Evolutionary conservation across 2,797 vertebrate genomes (phyloP).

Genomic region (Sebastes itinus): DNA sequence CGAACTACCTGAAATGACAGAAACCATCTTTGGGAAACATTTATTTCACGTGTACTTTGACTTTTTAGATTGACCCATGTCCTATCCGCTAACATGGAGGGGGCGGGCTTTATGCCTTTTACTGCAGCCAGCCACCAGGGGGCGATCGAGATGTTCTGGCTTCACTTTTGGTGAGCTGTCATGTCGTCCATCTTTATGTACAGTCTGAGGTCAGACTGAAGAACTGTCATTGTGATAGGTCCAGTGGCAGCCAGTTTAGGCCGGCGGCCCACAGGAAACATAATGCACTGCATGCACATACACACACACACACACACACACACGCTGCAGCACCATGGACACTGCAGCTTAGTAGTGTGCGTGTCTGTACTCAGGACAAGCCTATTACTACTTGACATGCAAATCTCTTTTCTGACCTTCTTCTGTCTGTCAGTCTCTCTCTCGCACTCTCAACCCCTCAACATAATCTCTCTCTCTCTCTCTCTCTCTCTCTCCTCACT

Average conservation of each 20-base stretch:
- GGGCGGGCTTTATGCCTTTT: too few species aligned
- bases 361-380: constrained; percentile 63
- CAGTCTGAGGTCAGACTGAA: neutral
- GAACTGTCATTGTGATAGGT: neutral
- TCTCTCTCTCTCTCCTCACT: neutral
- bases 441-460: neutral
- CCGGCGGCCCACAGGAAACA: neutral
- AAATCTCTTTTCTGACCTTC: constrained; percentile 77
- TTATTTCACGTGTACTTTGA: too few species aligned
- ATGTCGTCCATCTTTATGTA: too few species aligned
- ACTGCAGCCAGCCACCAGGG: too few species aligned
- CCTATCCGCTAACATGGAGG: too few species aligned
- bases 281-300: neutral
- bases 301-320: neutral
- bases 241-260: neutral
- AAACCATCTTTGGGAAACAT: too few species aligned
- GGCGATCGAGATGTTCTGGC: too few species aligned
- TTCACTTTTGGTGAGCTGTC: too few species aligned
- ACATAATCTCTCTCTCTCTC: constrained; percentile 25
- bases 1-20: too few species aligned
- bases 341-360: constrained; percentile 52
- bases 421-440: constrained; percentile 65
- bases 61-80: too few species aligned
- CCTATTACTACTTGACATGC: constrained; percentile 78
- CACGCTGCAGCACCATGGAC: constrained; percentile 16